phyloP scores from a whole-genome alignment of 2,797 vertebrate species.

The Danio aesculapii region DNA sequence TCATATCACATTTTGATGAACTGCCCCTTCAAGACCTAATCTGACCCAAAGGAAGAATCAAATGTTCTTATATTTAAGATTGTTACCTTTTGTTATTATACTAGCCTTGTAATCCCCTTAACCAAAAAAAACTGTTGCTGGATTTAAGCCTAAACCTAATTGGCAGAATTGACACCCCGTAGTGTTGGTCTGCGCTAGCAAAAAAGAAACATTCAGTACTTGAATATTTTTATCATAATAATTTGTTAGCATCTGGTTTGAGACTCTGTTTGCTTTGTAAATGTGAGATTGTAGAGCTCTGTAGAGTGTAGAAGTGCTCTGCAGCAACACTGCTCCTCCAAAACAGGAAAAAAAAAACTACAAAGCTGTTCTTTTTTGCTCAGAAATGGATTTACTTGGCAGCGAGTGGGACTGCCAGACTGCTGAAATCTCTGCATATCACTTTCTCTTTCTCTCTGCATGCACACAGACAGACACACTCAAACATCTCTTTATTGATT shows the following conservation, averaged over 20 bases:
- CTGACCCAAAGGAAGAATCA: neutral
- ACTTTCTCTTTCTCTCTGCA: constrained; percentile 47
- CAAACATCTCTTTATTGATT: constrained; percentile 57
- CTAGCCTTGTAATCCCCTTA: neutral
- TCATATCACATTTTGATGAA: neutral
- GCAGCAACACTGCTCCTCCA: constrained; percentile 41
- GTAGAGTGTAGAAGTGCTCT: constrained; percentile 25
- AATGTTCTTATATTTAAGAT: neutral
- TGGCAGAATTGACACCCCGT: neutral
- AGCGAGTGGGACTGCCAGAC: constrained; percentile 60
- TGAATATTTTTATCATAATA: constrained; percentile 5
- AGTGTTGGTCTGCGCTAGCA: neutral
- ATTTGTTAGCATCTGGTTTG: constrained; percentile 25
- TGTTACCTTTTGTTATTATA: neutral
- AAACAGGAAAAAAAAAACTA: constrained; percentile 52
- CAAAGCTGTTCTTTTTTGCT: constrained; percentile 63
- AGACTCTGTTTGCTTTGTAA: constrained; percentile 37
- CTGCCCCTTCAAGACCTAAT: neutral
- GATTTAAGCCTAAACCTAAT: constrained; percentile 26
- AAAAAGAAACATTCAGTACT: neutral
- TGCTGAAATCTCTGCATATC: constrained; percentile 63
- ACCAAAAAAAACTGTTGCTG: constrained; percentile 1
- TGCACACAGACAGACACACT: constrained; percentile 51
- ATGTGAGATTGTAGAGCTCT: constrained; percentile 46
- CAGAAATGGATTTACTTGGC: constrained; percentile 61